phyloP scores from a whole-genome alignment of 92 coral and sea anemone species.

The Nematostella vectensis region DNA sequence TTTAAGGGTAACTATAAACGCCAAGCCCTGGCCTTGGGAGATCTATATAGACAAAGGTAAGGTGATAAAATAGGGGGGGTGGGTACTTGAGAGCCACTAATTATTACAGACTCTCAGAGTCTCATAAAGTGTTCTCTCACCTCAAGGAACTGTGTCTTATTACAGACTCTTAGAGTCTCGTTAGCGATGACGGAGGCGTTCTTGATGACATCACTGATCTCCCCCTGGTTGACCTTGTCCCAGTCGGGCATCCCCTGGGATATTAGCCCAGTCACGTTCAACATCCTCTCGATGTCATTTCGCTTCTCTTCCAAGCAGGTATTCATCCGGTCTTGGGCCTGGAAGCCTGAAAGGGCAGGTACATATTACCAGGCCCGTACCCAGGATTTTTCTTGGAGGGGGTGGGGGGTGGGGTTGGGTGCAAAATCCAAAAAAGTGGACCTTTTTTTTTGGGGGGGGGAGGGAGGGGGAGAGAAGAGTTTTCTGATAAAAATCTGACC shows the following conservation, averaged over 20 bases:
- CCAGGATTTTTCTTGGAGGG: too few relatives aligned
- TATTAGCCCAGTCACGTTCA: slow-evolving; percentile 45
- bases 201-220: slow-evolving; percentile 18
- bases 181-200: slow-evolving; percentile 53
- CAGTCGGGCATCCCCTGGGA: slow-evolving; percentile 11
- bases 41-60: not conserved
- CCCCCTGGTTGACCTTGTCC: slow-evolving; percentile 27
- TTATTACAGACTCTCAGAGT: too few relatives aligned
- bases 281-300: slow-evolving; percentile 37
- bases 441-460: too few relatives aligned
- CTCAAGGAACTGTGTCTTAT: slow-evolving; percentile 67
- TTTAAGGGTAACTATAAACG: not conserved
- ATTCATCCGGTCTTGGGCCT: slow-evolving; percentile 87
- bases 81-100: too few relatives aligned
- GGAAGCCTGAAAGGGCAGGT: too few relatives aligned
- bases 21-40: too few relatives aligned
- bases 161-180: slow-evolving; percentile 50
- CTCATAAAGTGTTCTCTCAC: too few relatives aligned
- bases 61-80: not conserved
- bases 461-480: too few relatives aligned
- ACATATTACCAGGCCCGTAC: too few relatives aligned
- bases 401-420: too few relatives aligned
- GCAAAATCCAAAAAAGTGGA: too few relatives aligned
- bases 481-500: too few relatives aligned
- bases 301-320: slow-evolving; percentile 37